Conservation (phyloP, 2,113 vertebrate genomes). For the Menidia beryllina region DNA sequence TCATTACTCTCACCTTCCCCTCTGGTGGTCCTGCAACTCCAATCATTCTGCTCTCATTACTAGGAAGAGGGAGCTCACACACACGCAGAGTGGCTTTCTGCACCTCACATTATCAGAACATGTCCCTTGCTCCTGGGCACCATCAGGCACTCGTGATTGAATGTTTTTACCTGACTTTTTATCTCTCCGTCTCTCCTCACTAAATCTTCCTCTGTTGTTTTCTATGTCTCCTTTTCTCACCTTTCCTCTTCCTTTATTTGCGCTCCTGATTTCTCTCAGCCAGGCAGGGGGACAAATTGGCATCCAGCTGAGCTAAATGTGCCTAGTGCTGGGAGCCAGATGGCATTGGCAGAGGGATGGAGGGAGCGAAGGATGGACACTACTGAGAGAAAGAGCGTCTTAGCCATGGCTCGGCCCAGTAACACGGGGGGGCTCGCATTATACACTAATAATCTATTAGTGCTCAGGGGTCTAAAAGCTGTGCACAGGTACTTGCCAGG, state of each 20-base stretch:
- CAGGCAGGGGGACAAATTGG: conserved; percentile 76
- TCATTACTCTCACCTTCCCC: conserved; percentile 59
- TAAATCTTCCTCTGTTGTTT: conserved; percentile 39
- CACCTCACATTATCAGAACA: conserved; percentile 56
- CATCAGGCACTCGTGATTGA: conserved; percentile 42
- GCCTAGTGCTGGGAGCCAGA: conserved; percentile 77
- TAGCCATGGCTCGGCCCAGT: conserved; percentile 47
- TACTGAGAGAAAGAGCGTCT: conserved; percentile 50
- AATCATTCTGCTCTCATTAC: conserved; percentile 68
- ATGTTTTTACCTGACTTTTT: conserved; percentile 25
- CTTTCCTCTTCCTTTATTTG: conserved; percentile 44
- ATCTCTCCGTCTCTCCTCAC: conserved; percentile 22
- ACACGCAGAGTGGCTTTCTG: conserved; percentile 22
- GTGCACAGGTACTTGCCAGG: conserved; percentile 39
- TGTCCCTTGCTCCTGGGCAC: conserved; percentile 47
- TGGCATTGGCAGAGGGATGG: conserved; percentile 69
- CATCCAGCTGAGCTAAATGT: conserved; percentile 74
- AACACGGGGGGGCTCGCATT: conserved; percentile 56
- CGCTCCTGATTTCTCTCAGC: conserved; percentile 36
- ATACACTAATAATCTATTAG: conserved; percentile 70
- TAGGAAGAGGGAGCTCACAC: conserved; percentile 29
- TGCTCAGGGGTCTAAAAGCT: conserved; percentile 55
- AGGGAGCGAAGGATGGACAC: conserved; percentile 61
- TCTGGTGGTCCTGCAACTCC: conserved; percentile 63
- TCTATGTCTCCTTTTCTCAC: conserved; percentile 27